Evolutionary conservation across 2,113 vertebrate species (phyloP).

Genomic region (Eurystomus gularis): DNA sequence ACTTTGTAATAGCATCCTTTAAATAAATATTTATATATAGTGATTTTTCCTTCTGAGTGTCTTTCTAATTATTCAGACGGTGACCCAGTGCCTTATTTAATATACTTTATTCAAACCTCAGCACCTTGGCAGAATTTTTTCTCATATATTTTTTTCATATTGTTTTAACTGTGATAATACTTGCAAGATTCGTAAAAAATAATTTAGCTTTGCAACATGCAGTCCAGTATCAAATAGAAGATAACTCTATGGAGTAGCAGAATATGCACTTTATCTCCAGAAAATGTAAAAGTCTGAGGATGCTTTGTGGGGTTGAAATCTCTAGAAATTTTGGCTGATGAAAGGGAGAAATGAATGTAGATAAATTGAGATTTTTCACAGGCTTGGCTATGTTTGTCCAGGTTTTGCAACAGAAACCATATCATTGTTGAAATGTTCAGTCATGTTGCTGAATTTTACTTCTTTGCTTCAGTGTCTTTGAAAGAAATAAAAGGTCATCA

Average conservation of each 20-base stretch:
- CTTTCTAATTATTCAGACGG: not conserved
- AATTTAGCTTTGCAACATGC: not conserved
- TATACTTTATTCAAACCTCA: not conserved
- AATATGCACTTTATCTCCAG: not conserved
- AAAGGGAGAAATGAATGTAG: not conserved
- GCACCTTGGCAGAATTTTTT: not conserved
- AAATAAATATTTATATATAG: not conserved
- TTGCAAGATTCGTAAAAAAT: not conserved
- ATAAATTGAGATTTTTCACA: not conserved
- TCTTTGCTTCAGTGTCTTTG: not conserved
- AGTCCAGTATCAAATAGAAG: not conserved
- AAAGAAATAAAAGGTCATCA: not conserved
- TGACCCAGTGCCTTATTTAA: not conserved
- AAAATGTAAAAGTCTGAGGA: not conserved
- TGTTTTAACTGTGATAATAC: not conserved
- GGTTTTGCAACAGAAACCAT: not conserved
- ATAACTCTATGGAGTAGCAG: not conserved
- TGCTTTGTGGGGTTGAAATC: not conserved
- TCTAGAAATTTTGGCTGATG: not conserved
- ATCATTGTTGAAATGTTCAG: not conserved
- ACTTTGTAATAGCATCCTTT: not conserved
- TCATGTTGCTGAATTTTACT: not conserved
- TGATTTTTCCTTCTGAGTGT: not conserved
- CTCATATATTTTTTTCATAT: not conserved
- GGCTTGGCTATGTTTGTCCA: not conserved